Evolutionary conservation across 2,113 vertebrate genomes (phyloP).

Genomic region (Poeciliopsis prolifica): DNA sequence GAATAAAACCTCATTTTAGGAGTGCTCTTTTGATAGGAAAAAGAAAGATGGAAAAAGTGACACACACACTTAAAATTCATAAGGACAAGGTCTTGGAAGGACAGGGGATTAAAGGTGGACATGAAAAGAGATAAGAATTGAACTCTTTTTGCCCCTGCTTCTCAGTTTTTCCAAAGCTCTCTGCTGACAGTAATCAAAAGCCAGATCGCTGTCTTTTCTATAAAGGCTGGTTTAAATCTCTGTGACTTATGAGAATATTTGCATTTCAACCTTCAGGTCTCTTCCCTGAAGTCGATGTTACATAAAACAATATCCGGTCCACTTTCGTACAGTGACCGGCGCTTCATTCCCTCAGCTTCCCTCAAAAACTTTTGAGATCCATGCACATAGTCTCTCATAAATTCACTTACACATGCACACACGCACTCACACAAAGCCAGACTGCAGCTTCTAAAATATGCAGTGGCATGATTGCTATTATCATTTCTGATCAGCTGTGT

Average conservation of each 20-base stretch:
- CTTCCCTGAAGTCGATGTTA: constrained; percentile 47
- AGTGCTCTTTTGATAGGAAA: constrained; percentile 29
- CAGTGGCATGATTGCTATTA: constrained; percentile 77
- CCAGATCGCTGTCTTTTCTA: constrained; percentile 40
- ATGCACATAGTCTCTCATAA: constrained; percentile 33
- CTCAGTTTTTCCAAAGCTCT: constrained; percentile 52
- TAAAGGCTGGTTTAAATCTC: constrained; percentile 46
- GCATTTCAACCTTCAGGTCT: constrained; percentile 61
- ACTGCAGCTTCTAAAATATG: constrained; percentile 69
- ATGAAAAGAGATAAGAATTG: constrained; percentile 58
- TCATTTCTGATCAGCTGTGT: constrained; percentile 79
- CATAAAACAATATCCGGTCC: constrained; percentile 39
- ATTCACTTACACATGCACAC: constrained; percentile 31
- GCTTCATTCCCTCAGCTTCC: constrained; percentile 22
- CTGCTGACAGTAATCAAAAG: constrained; percentile 52
- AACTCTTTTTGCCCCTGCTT: constrained; percentile 49
- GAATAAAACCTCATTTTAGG: constrained; percentile 48
- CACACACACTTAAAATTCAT: constrained; percentile 33
- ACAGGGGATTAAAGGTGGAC: constrained; percentile 54
- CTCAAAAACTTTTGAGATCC: constrained; percentile 20
- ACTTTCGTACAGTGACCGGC: constrained; percentile 26
- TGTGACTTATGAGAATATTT: constrained; percentile 65
- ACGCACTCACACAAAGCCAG: constrained; percentile 9
- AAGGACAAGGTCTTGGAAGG: constrained; percentile 65
- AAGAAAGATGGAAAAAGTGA: constrained; percentile 18